A percentile compares a stretch with the other conserved stretches of the same genome.
These are phyloP conservation scores for Fundulus diaphanus DNA, from an alignment of 2,797 vertebrate genomes.

Conservation along the genomic window DNA sequence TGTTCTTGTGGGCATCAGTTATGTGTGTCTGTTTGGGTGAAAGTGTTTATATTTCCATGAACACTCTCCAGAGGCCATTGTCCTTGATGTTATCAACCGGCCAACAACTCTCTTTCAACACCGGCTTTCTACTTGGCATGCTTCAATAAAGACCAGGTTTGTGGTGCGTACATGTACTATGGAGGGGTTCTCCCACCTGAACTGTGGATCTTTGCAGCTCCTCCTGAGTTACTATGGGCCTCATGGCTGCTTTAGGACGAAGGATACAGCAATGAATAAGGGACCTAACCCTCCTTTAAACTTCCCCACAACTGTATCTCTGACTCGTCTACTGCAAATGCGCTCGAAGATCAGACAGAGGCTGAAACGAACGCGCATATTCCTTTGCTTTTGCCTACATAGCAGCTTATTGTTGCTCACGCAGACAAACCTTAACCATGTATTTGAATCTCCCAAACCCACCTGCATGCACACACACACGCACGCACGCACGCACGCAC, in stretches of 20 bases:
- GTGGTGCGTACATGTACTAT: background rate
- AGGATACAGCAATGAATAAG: background rate
- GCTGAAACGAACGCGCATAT: conserved; percentile 41
- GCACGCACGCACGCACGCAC: too few species aligned
- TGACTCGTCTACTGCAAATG: background rate
- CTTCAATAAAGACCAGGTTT: background rate
- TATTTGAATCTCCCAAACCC: conserved; percentile 37
- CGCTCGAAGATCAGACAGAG: conserved; percentile 16
- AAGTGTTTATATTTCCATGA: too few species aligned
- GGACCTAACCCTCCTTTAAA: background rate
- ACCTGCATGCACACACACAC: too few species aligned
- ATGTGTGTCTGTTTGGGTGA: too few species aligned
- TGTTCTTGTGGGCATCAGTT: too few species aligned
- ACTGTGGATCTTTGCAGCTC: background rate
- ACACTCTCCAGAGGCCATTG: too few species aligned
- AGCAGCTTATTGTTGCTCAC: conserved; percentile 70
- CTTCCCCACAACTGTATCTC: background rate
- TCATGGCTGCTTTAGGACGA: background rate
- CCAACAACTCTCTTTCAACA: too few species aligned
- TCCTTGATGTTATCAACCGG: too few species aligned
- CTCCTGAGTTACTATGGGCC: background rate
- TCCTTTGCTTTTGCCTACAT: conserved; percentile 44
- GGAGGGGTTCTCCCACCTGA: background rate
- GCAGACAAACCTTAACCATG: conserved; percentile 67
- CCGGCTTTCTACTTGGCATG: too few species aligned